phyloP scores from a whole-genome alignment of 1,140 invertebrate species.

The Penaeus japonicus region DNA sequence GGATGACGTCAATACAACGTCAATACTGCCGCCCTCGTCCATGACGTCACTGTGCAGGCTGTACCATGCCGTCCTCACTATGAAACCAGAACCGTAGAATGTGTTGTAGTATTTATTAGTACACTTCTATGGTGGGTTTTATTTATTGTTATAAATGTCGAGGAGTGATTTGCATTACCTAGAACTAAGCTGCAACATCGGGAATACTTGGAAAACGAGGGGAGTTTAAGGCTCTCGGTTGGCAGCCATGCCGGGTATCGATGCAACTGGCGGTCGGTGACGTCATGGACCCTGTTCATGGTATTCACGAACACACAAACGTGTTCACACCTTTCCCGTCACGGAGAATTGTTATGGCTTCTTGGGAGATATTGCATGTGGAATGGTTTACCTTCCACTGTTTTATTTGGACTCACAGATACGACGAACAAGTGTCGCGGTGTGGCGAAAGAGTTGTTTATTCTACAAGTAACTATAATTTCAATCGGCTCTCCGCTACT shows the following conservation, averaged over 20 bases:
- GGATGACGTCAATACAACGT: constrained; percentile 51
- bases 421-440: not conserved
- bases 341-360: constrained; percentile 35
- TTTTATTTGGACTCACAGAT: not conserved
- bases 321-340: not conserved
- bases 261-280: constrained; percentile 35
- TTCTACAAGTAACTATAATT: not conserved
- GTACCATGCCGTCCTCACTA: not conserved
- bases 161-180: not conserved
- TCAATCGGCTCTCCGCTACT: not conserved
- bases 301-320: constrained; percentile 25
- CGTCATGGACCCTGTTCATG: constrained; percentile 17
- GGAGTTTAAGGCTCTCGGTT: not conserved
- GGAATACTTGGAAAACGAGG: not conserved
- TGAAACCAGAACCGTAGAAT: not conserved
- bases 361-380: constrained; percentile 2
- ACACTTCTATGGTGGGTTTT: not conserved
- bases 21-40: constrained; percentile 40
- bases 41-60: constrained; percentile 46
- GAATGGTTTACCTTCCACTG: not conserved
- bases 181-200: not conserved
- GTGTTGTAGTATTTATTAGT: not conserved
- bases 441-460: not conserved
- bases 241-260: constrained; percentile 29
- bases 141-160: not conserved